A percentile compares a stretch with the other conserved stretches of the same genome.
Conservation (phyloP, 2,797 vertebrate species). For the Lithobates sylvaticus region DNA sequence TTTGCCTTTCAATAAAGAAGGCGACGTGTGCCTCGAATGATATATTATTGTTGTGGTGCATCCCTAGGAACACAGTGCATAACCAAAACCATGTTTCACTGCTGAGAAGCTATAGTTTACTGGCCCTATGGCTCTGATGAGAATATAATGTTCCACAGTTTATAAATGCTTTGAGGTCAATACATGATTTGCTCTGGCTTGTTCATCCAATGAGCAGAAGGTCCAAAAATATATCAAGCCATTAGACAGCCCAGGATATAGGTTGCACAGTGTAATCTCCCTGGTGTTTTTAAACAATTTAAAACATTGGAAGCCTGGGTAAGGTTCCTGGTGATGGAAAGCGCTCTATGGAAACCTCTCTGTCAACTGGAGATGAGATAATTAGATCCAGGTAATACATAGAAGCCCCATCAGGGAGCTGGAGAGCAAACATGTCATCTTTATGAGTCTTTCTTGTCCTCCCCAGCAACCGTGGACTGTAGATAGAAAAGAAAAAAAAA, state of each 20-base stretch:
- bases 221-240: constrained; percentile 89
- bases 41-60: constrained; percentile 89
- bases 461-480: constrained; percentile 67
- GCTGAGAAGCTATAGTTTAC: constrained; percentile 92
- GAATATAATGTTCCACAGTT: constrained; percentile 93
- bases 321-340: constrained; percentile 79
- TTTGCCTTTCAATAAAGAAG: constrained; percentile 99
- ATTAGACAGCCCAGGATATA: constrained; percentile 76
- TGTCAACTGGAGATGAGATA: constrained; percentile 83
- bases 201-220: constrained; percentile 86
- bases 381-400: constrained; percentile 87
- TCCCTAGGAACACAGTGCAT: constrained; percentile 86
- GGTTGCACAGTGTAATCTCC: constrained; percentile 65
- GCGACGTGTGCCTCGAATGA: constrained; percentile 90
- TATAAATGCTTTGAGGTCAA: constrained; percentile 96
- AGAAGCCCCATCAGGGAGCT: constrained; percentile 80
- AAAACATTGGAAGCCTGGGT: constrained; percentile 76
- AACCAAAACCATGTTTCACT: constrained; percentile 96
- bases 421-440: constrained; percentile 81
- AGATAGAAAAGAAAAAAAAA: constrained; percentile 68
- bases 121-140: constrained; percentile 91
- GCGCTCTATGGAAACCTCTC: constrained; percentile 74
- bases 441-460: constrained; percentile 77
- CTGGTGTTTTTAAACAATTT: constrained; percentile 68
- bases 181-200: constrained; percentile 93